phyloP scores from a whole-genome alignment of 2,797 vertebrate genomes.

The Megalops cyprinoides region DNA sequence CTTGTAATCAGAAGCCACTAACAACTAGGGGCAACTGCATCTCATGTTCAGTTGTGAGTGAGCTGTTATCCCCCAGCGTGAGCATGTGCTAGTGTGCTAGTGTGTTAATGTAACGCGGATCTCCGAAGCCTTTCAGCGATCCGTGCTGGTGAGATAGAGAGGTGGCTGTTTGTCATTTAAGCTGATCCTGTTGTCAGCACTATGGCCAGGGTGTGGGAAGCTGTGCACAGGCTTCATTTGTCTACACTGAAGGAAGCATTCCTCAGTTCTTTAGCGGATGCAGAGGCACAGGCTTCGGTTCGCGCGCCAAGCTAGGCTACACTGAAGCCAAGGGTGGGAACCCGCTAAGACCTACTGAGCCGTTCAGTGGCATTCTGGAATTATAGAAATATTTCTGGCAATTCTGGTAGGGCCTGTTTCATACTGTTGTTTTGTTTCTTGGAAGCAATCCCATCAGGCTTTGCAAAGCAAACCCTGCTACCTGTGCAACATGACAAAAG shows the following conservation, averaged over 20 bases:
- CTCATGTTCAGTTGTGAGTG: background rate
- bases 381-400: conserved; percentile 17
- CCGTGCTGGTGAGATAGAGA: background rate
- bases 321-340: conserved; percentile 1
- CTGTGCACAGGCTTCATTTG: background rate
- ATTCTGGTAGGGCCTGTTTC: background rate
- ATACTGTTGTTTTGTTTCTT: background rate
- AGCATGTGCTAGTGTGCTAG: background rate
- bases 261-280: background rate
- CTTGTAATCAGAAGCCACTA: conserved; percentile 10
- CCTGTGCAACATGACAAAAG: background rate
- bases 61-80: background rate
- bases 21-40: background rate
- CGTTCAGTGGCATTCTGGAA: conserved; percentile 4
- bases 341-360: background rate
- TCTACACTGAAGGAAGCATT: background rate
- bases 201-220: background rate
- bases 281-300: background rate
- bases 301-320: background rate
- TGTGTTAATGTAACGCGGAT: background rate
- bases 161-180: background rate
- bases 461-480: background rate
- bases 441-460: background rate
- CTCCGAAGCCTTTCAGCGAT: background rate
- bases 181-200: background rate